These are phyloP conservation scores for Tretioscincus oriximinensis DNA, from an alignment of 2,113 vertebrate genomes.

Conservation along the genomic window DNA sequence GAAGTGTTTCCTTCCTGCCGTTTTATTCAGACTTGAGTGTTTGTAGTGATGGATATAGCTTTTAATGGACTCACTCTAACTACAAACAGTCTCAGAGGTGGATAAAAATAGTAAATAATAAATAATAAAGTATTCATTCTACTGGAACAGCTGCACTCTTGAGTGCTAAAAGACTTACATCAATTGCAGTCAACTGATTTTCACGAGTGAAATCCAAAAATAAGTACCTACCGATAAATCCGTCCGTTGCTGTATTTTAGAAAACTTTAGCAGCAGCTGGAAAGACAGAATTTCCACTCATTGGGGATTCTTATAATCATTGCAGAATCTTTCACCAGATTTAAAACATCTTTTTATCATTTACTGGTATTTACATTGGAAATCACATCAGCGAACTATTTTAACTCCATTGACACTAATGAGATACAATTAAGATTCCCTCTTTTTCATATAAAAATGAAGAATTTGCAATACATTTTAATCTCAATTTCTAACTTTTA, in stretches of 20 bases:
- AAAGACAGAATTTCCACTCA: conserved; percentile 38
- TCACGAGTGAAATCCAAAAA: conserved; percentile 30
- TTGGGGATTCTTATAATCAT: conserved; percentile 18
- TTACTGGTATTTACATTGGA: conserved; percentile 41
- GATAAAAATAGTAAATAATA: background rate
- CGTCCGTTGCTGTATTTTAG: conserved; percentile 23
- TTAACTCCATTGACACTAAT: conserved; percentile 28
- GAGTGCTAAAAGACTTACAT: conserved; percentile 17
- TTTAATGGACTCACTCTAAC: conserved; percentile 42
- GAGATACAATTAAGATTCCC: conserved; percentile 6
- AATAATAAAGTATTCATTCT: background rate
- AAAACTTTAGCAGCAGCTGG: conserved; percentile 29
- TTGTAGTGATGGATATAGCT: conserved; percentile 43
- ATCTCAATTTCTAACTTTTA: background rate
- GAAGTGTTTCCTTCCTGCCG: conserved; percentile 54
- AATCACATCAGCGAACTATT: conserved; percentile 40
- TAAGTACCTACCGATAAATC: conserved; percentile 26
- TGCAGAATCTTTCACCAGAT: conserved; percentile 22
- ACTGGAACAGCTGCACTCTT: conserved; percentile 22
- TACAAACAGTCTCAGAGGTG: conserved; percentile 46
- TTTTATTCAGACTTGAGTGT: conserved; percentile 43
- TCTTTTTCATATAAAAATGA: conserved; percentile 26
- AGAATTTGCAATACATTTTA: background rate
- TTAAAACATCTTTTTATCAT: conserved; percentile 42
- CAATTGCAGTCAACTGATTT: conserved; percentile 27